Evolutionary conservation across 2,113 vertebrate species (phyloP).

Genomic region (Microcebus jonahi): DNA sequence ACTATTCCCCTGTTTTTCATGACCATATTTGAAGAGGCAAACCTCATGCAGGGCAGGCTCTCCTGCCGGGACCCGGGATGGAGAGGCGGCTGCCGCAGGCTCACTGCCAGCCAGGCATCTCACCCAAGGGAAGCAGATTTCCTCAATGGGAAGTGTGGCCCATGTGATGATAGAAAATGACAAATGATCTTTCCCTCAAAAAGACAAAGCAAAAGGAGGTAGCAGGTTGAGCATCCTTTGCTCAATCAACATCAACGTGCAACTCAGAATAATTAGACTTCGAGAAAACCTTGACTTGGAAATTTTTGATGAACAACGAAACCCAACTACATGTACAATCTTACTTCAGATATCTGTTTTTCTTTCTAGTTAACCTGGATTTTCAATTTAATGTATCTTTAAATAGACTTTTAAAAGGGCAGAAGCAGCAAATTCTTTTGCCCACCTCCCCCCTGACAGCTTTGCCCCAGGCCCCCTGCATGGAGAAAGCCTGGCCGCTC

Average conservation of each 20-base stretch:
- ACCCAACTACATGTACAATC: not conserved
- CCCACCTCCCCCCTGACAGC: not conserved
- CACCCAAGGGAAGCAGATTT: not conserved
- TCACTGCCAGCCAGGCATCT: not conserved
- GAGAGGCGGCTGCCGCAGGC: not conserved
- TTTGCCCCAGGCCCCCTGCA: not conserved
- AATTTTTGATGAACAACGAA: not conserved
- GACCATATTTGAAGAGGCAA: not conserved
- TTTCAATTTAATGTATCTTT: constrained; percentile 19
- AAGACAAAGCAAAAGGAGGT: not conserved
- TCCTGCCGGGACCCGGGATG: not conserved
- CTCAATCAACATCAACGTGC: not conserved
- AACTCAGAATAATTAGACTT: not conserved
- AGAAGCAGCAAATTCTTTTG: not conserved
- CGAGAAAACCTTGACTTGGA: not conserved
- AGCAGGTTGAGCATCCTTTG: not conserved
- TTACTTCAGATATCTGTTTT: constrained; percentile 13
- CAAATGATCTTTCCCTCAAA: not conserved
- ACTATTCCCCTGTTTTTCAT: too few relatives aligned
- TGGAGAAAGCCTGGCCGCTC: not conserved
- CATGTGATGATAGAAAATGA: not conserved
- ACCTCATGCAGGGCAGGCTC: not conserved
- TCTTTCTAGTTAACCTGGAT: not conserved
- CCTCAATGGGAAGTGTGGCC: not conserved
- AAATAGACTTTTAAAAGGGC: constrained; percentile 26